Evolutionary conservation across 2,888 invertebrate species (phyloP), one percentile per base, ranked within the genome.

Genomic region (Resseliella maxima): DNA sequence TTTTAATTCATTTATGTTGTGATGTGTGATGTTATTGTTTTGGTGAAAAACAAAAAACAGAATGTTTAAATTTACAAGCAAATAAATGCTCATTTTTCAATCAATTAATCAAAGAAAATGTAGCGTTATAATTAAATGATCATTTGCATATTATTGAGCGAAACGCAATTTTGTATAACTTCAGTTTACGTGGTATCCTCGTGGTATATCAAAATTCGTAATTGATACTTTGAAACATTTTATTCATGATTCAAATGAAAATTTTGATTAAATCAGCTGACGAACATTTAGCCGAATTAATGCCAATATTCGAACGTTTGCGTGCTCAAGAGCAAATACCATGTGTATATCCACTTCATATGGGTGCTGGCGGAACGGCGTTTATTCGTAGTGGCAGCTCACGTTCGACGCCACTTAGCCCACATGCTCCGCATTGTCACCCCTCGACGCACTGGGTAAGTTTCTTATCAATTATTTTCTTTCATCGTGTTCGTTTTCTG

Each of bases 211-310:
- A 50, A 2, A 18, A 2, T 18, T 21, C 18, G 15, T 41, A 41
- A 41, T 8, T 12, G 12, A 41, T 15, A 50, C 8, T 18, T 50
- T 24, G n/a, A 38, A n/a, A 83, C 24, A n/a, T 83, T 83, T 38
- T 38, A 10, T 72, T 35, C 24, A 8, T 1, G 21, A 38, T 38
- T 38, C 6, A 83, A 38, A 83, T 3, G 24, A 83, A 72, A 72
- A 31, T 21, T 38, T 38, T n/a, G 38, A 83, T 38, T 0, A 83
- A 12, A 38, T 31, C 72, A 97, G 97, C 97, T 92, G 96, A 97
- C 93, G 97, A 97, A 94, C 96, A 97, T 93, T 94, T 97, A 95
- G 96, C 95, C 93, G 96, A 97, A 93, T 94, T 97, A 95, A 96
- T 95, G 95, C 97, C 97, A 91, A 97, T 97, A 93, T 97, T 97